phyloP scores from a whole-genome alignment of 2,113 vertebrate genomes.

The Cercopithecus mona region DNA sequence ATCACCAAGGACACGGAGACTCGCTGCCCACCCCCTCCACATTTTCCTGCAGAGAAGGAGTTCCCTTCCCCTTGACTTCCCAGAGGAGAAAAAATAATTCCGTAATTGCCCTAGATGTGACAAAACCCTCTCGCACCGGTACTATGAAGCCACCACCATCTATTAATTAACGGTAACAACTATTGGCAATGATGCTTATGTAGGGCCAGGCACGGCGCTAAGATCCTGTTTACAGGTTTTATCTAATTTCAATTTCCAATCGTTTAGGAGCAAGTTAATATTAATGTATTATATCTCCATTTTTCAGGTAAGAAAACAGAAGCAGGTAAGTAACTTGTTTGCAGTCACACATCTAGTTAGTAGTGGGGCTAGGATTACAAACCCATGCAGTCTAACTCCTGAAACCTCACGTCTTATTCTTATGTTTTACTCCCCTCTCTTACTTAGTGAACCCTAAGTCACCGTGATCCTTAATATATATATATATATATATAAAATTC shows the following conservation, averaged over 20 bases:
- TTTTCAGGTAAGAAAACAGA: conserved; percentile 31
- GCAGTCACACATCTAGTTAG: not conserved
- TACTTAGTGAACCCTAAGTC: not conserved
- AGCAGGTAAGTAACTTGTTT: not conserved
- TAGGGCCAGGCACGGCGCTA: not conserved
- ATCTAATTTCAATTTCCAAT: not conserved
- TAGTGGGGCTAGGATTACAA: not conserved
- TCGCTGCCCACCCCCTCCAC: not conserved
- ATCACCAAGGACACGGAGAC: not conserved
- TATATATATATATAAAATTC: not conserved
- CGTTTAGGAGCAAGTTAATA: not conserved
- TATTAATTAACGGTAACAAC: not conserved
- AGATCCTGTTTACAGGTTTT: not conserved
- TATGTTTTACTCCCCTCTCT: not conserved
- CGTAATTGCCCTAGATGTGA: not conserved
- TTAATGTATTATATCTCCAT: not conserved
- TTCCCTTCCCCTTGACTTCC: not conserved
- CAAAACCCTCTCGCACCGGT: not conserved
- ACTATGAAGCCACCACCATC: not conserved
- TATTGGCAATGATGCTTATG: not conserved
- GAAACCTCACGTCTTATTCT: not conserved
- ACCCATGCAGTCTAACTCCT: not conserved
- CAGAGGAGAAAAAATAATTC: not conserved
- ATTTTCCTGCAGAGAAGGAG: not conserved
- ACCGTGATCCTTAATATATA: not conserved